Conservation (phyloP, 2,888 invertebrate genomes). For the Platycheirus albimanus region DNA sequence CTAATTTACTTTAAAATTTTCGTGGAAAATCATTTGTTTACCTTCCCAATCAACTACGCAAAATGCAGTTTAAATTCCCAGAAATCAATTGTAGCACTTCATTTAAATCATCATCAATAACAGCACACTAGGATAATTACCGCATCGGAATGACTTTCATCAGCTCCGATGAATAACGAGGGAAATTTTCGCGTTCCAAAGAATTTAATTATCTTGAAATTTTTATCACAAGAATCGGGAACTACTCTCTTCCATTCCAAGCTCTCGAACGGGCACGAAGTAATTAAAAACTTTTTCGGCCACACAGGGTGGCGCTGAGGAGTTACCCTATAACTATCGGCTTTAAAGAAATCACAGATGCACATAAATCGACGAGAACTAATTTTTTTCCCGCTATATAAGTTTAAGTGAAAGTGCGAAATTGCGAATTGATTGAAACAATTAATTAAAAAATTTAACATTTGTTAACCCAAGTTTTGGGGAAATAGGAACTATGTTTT, state of each 20-base stretch:
- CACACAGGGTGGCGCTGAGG: neutral
- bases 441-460: no score
- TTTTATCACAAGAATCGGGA: neutral
- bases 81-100: neutral
- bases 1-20: no score
- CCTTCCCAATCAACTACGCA: neutral
- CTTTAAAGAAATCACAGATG: no score
- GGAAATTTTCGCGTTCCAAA: neutral
- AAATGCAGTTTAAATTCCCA: neutral
- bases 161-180: neutral
- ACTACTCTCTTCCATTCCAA: neutral
- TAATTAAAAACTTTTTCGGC: slow-evolving; percentile 19
- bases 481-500: no score
- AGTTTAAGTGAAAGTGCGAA: no score
- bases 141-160: neutral
- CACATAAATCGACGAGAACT: no score
- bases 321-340: no score
- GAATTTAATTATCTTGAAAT: slow-evolving; percentile 27
- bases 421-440: no score
- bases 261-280: neutral
- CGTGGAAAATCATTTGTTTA: neutral
- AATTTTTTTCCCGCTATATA: no score
- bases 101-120: neutral
- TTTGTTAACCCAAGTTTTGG: no score
- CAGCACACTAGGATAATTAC: neutral